Percentiles rank a stretch among this genome's conserved stretches.
These are phyloP conservation scores for Drosophila mulleri DNA, from an alignment of 2,888 invertebrate genomes.

Conservation along the genomic window DNA sequence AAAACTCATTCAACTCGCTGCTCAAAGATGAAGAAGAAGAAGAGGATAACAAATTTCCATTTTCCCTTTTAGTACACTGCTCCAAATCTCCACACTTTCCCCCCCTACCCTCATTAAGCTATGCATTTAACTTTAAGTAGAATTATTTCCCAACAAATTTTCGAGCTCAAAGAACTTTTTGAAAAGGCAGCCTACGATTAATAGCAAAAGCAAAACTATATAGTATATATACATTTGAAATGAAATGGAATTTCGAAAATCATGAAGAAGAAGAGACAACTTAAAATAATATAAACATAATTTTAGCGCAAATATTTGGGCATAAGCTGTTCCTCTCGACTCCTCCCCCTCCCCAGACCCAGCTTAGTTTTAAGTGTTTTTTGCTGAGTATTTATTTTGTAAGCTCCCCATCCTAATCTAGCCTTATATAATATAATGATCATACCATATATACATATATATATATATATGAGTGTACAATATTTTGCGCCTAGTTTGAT, in stretches of 20 bases:
- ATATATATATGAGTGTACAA: slow-evolving; percentile 58
- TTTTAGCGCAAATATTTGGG: slow-evolving; percentile 68
- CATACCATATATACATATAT: slow-evolving; percentile 11
- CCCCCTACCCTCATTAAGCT: slow-evolving; percentile 30
- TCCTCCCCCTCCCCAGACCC: neutral
- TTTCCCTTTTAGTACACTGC: slow-evolving; percentile 45
- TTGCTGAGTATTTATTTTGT: slow-evolving; percentile 23
- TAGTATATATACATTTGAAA: slow-evolving; percentile 33
- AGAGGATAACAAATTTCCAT: slow-evolving; percentile 3
- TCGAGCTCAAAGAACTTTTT: slow-evolving; percentile 51
- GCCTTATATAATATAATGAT: slow-evolving; percentile 51
- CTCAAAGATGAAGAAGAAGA: slow-evolving; percentile 19
- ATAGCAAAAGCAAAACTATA: slow-evolving; percentile 54
- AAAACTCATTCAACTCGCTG: slow-evolving; percentile 37
- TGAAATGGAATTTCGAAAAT: slow-evolving; percentile 73
- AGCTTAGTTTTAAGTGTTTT: slow-evolving; percentile 54
- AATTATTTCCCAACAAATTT: slow-evolving; percentile 60
- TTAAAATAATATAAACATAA: slow-evolving; percentile 14
- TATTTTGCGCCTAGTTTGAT: slow-evolving; percentile 71
- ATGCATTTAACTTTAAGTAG: slow-evolving; percentile 69
- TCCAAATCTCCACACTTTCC: neutral
- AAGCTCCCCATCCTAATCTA: slow-evolving; percentile 24
- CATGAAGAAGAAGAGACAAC: slow-evolving; percentile 5
- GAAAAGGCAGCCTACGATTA: slow-evolving; percentile 58
- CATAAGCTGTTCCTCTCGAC: slow-evolving; percentile 45